Evolutionary conservation across 1,140 invertebrate species (phyloP).

Genomic region (Hylaeus anthracinus): DNA sequence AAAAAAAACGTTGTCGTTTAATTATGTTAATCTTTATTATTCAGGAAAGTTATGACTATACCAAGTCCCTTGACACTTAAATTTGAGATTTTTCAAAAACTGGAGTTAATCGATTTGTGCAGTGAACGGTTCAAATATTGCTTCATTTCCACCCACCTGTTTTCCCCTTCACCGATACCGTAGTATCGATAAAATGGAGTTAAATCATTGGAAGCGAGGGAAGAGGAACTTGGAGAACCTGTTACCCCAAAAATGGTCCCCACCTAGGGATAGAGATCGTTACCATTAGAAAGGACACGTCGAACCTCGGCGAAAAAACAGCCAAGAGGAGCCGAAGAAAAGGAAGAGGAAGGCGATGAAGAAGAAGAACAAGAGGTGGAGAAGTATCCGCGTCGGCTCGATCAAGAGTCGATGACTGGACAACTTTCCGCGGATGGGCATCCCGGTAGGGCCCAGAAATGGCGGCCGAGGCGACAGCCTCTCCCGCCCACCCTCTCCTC

Average conservation of each 20-base stretch:
- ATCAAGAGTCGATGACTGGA: slow-evolving; percentile 75
- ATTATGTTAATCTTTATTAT: too few relatives aligned
- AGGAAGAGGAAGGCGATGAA: slow-evolving; percentile 3
- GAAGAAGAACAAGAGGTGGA: slow-evolving; percentile 20
- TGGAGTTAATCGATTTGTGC: too few relatives aligned
- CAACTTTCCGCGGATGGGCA: slow-evolving; percentile 69
- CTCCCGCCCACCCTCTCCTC: slow-evolving; percentile 31
- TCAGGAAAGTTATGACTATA: too few relatives aligned
- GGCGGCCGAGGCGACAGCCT: slow-evolving; percentile 61
- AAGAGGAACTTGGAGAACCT: background rate
- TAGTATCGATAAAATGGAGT: too few relatives aligned
- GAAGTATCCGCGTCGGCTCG: slow-evolving; percentile 68
- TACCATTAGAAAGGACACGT: slow-evolving; percentile 30
- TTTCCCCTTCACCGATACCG: too few relatives aligned
- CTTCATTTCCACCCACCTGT: too few relatives aligned
- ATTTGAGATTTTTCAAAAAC: too few relatives aligned
- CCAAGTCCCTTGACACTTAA: too few relatives aligned
- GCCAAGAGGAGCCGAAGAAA: background rate
- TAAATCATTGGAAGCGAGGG: too few relatives aligned
- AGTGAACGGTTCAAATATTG: too few relatives aligned
- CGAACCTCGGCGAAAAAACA: background rate
- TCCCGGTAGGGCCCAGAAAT: slow-evolving; percentile 61
- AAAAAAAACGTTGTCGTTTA: too few relatives aligned
- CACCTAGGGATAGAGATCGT: background rate
- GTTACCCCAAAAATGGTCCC: background rate